Percentiles rank a stretch among this genome's conserved stretches.
These are phyloP conservation scores for Koerneria pararmatus DNA, from an alignment of 2,888 invertebrate genomes.

Conservation along the genomic window DNA sequence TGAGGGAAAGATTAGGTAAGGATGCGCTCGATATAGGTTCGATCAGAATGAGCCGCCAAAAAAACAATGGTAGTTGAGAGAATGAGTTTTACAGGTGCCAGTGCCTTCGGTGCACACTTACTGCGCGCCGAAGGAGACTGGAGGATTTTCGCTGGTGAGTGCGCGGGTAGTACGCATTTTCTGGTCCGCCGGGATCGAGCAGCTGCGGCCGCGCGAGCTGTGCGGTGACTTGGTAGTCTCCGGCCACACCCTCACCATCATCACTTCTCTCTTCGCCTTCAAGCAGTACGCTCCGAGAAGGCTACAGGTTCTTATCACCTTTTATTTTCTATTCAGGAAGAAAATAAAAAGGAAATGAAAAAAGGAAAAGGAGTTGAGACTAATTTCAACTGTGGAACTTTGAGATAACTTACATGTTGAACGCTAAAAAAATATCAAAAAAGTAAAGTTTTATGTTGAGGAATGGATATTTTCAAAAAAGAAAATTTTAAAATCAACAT, in stretches of 20 bases:
- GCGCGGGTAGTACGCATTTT: slow-evolving; percentile 46
- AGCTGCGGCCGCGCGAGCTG: slow-evolving; percentile 31
- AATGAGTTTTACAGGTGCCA: slow-evolving; percentile 41
- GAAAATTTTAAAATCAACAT: no score
- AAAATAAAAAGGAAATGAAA: no score
- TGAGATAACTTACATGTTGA: no score
- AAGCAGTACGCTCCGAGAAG: slow-evolving; percentile 47
- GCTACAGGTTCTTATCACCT: slow-evolving; percentile 30
- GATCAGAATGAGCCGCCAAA: no score
- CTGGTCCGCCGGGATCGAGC: slow-evolving; percentile 56
- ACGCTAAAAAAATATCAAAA: no score
- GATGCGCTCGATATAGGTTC: no score
- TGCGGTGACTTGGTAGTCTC: slow-evolving; percentile 58
- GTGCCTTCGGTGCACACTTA: slow-evolving; percentile 55
- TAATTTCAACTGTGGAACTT: no score
- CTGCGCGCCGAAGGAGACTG: slow-evolving; percentile 50
- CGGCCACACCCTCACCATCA: slow-evolving; percentile 55
- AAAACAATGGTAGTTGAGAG: no score
- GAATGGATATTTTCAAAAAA: no score
- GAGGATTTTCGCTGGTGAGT: slow-evolving; percentile 26
- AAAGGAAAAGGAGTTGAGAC: no score
- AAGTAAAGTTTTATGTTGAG: no score
- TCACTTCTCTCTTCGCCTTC: slow-evolving; percentile 46
- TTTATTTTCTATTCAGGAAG: background rate
- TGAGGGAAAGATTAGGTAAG: no score